Base-by-base conservation (phyloP, 2,113 vertebrate genomes). In the Aldabrachelys gigantea region DNA sequence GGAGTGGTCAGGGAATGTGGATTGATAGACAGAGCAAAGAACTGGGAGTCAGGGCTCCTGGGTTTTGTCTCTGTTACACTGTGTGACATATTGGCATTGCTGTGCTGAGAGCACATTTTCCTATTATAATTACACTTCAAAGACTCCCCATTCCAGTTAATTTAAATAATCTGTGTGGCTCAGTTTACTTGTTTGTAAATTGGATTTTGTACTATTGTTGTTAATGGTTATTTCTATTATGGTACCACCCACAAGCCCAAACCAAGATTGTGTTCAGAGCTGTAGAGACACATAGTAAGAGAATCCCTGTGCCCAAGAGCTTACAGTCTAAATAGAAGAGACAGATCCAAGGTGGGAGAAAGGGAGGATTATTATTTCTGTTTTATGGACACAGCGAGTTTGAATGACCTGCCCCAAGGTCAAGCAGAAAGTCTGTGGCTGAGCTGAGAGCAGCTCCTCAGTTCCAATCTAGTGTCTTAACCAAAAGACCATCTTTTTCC, bases 311-410 rank as follows among this genome's bases (percentile, higher is more conserved):
- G 53, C 80, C 82, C 62, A 31, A 4, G 69, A 22, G 89, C 21
- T 82, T 95, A 84, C 96, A 95, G 49, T 89, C 85, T 81, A 54
- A 96, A 85, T 80, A 94, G 89, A 96, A 87, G 53, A 85, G 22
- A 53, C 19, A 88, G 92, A 94, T 86, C 95, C 82, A 88, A 72
- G 56, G 35, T 88, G 87, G 79, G 92, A 95, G 72, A 86, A 95
- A 86, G 84, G 31, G 65, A 92, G 92, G 50, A 65, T 24, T 87
- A 47, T 92, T 94, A 6, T 75, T 95, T 65, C 91, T 1, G 27
- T 90, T 96, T 95, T 92, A 92, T 87, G 85, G 81, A 83, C 50
- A 9, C 22, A 72, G 31, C 50, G 65, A 88, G 91, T 86, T 88
- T 89, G 47, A 95, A 29, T 47, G 24, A 44, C 41, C 41, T 27